Conservation (phyloP, 2,113 vertebrate species). For the Furnarius figulus region DNA sequence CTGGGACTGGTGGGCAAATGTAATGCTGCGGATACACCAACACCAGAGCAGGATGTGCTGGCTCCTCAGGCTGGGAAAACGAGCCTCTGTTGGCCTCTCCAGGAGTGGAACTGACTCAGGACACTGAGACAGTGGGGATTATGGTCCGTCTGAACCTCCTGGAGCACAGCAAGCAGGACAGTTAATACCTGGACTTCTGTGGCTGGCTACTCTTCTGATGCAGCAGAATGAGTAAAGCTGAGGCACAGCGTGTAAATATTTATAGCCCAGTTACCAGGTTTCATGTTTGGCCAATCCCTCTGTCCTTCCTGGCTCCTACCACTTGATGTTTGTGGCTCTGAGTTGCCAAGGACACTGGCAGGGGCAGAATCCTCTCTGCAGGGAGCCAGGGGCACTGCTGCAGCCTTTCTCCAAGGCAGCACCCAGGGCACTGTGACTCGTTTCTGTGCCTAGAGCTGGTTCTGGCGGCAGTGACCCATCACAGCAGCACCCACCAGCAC, state of each 20-base stretch:
- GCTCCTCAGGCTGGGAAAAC: background rate
- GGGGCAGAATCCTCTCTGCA: background rate
- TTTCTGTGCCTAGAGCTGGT: background rate
- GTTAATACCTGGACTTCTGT: background rate
- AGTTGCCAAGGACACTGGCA: constrained; percentile 30
- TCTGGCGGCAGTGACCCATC: background rate
- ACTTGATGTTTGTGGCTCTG: background rate
- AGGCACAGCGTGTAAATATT: background rate
- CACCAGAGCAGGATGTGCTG: background rate
- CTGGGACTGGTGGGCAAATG: background rate
- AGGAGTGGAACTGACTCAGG: background rate
- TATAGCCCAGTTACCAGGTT: constrained; percentile 54
- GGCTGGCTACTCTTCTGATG: background rate
- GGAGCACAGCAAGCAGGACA: background rate
- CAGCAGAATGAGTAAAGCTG: background rate
- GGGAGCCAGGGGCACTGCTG: background rate
- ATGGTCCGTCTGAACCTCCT: background rate
- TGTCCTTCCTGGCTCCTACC: background rate
- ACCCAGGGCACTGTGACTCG: background rate
- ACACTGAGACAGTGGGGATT: background rate
- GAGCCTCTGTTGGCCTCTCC: rapidly evolving
- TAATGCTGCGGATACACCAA: rapidly evolving
- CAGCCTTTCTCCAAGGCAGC: rapidly evolving
- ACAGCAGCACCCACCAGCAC: background rate
- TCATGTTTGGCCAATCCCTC: background rate